phyloP scores from a whole-genome alignment of 2,797 vertebrate species.

The Poecilia gillii region DNA sequence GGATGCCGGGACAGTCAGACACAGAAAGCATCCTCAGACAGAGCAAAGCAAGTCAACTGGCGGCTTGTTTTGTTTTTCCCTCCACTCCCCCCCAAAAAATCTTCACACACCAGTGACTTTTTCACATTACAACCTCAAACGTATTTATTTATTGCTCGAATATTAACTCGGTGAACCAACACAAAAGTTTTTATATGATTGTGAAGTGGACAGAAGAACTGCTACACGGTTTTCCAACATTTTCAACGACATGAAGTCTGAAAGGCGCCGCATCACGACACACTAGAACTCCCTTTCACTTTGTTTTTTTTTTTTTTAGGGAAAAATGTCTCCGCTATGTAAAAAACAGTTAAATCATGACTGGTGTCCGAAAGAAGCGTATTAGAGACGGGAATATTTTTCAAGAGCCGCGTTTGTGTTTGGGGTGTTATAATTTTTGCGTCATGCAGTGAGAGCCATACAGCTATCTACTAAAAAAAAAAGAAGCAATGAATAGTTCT shows the following conservation, averaged over 20 bases:
- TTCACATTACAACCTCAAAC: neutral
- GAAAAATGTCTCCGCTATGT: neutral
- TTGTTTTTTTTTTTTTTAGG: neutral
- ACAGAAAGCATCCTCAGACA: conserved; percentile 66
- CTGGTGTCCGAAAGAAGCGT: too few relatives aligned
- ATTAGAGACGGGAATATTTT: too few relatives aligned
- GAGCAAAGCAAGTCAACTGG: conserved; percentile 39
- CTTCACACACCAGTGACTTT: neutral
- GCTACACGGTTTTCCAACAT: neutral
- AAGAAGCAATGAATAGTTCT: too few relatives aligned
- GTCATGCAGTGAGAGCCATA: too few relatives aligned
- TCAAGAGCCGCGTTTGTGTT: too few relatives aligned
- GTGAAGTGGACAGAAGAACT: neutral
- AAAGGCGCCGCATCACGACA: neutral
- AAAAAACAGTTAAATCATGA: neutral
- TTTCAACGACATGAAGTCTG: neutral
- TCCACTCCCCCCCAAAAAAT: conserved; percentile 20
- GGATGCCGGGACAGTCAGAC: conserved; percentile 57
- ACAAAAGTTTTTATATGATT: neutral
- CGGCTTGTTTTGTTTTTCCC: conserved; percentile 11
- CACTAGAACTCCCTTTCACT: neutral
- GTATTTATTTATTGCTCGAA: neutral
- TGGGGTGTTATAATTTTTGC: too few relatives aligned
- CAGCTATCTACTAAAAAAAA: too few relatives aligned
- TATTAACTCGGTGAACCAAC: neutral